phyloP scores from a whole-genome alignment of 2,113 vertebrate species.

The Silurus meridionalis region DNA sequence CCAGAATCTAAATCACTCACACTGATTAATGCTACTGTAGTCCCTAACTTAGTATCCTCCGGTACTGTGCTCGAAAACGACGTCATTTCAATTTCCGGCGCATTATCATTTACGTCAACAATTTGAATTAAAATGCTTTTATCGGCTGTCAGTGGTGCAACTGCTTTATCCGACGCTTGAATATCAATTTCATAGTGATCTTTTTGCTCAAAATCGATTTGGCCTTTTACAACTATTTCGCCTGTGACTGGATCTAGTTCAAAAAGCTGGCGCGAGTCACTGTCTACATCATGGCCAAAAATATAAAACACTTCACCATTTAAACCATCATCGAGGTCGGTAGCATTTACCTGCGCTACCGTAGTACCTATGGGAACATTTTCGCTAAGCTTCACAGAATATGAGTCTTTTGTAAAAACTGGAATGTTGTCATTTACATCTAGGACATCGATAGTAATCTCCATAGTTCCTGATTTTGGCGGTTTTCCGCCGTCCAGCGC shows the following conservation, averaged over 20 bases:
- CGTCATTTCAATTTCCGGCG: slow-evolving; percentile 83
- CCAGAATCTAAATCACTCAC: slow-evolving; percentile 68
- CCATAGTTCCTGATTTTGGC: slow-evolving; percentile 45
- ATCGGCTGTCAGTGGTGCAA: slow-evolving; percentile 41
- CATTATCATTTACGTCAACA: slow-evolving; percentile 74
- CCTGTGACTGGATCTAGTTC: slow-evolving; percentile 58
- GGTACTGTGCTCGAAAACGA: slow-evolving; percentile 81
- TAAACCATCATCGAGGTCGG: slow-evolving; percentile 66
- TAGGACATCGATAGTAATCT: slow-evolving; percentile 55
- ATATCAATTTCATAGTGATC: slow-evolving; percentile 65
- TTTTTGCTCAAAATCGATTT: slow-evolving; percentile 65
- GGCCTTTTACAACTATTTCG: slow-evolving; percentile 61
- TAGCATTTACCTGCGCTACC: slow-evolving; percentile 64
- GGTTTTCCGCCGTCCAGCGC: slow-evolving; percentile 57
- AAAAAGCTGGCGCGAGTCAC: slow-evolving; percentile 54
- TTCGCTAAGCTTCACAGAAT: slow-evolving; percentile 51
- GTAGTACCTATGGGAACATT: slow-evolving; percentile 46
- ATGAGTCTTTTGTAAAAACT: slow-evolving; percentile 54
- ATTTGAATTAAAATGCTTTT: slow-evolving; percentile 65
- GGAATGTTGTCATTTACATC: slow-evolving; percentile 64
- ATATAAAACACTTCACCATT: slow-evolving; percentile 66
- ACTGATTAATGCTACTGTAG: slow-evolving; percentile 66
- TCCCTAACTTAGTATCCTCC: slow-evolving; percentile 63
- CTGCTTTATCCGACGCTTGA: slow-evolving; percentile 65
- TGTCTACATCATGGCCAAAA: slow-evolving; percentile 58